Evolutionary conservation across 1,140 invertebrate genomes (phyloP).

Genomic region (Zaprionus kolodkinae): DNA sequence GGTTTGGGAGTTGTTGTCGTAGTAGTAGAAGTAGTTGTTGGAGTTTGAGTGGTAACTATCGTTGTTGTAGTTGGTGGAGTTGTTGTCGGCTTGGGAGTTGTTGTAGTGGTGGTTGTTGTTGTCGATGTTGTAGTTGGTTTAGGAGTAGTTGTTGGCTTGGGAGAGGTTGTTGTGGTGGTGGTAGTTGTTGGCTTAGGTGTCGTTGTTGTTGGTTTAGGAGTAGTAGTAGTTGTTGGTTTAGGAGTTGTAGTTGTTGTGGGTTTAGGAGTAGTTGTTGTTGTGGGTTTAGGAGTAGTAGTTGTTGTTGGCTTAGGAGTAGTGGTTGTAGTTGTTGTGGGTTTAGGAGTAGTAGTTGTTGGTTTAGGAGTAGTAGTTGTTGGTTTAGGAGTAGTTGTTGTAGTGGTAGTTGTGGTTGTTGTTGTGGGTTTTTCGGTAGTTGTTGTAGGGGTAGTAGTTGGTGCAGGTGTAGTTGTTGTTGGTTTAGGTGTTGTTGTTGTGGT

Average conservation of each 20-base stretch:
- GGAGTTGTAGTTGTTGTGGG: conserved; percentile 20
- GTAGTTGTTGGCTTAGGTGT: conserved; percentile 6
- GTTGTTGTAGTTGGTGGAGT: conserved; percentile 1
- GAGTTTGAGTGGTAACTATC: background rate
- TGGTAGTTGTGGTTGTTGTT: background rate
- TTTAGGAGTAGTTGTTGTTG: background rate
- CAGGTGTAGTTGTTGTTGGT: conserved; percentile 12
- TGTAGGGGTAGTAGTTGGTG: conserved; percentile 20
- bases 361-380: conserved; percentile 2
- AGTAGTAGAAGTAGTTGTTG: background rate
- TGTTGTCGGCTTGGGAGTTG: conserved; percentile 6
- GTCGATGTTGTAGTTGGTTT: conserved; percentile 24
- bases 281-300: background rate
- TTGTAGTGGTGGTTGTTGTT: conserved; percentile 12
- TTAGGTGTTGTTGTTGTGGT: background rate
- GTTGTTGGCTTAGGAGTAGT: background rate
- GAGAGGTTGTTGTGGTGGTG: conserved; percentile 9
- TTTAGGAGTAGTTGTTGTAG: conserved; percentile 4
- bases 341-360: background rate
- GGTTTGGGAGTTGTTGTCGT: conserved; percentile 6
- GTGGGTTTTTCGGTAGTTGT: background rate
- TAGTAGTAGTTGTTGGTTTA: background rate
- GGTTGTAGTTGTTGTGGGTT: conserved; percentile 7
- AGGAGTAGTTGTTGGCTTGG: background rate
- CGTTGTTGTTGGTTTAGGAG: background rate